Evolutionary conservation across 1,140 invertebrate species (phyloP).

Genomic region (Tenebrio molitor): DNA sequence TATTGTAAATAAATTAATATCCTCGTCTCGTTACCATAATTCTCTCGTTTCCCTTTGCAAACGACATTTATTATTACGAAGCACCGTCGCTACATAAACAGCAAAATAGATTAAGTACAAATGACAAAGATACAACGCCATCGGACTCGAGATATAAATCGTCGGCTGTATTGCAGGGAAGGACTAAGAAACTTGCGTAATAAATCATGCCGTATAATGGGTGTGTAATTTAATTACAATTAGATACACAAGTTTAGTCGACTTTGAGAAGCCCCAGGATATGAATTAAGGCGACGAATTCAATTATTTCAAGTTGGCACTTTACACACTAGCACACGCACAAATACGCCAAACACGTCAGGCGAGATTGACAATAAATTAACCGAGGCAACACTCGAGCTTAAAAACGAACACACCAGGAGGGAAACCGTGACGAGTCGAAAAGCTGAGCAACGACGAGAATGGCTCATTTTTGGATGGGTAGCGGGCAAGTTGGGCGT

Average conservation of each 20-base stretch:
- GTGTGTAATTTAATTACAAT: conserved; percentile 63
- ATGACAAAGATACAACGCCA: conserved; percentile 42
- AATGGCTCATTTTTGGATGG: no score
- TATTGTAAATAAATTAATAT: conserved; percentile 31
- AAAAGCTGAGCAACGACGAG: no score
- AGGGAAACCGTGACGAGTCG: no score
- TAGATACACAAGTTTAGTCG: conserved; percentile 59
- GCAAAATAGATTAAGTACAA: conserved; percentile 46
- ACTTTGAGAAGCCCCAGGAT: conserved; percentile 52
- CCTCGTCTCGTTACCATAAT: conserved; percentile 8
- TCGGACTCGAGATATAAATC: conserved; percentile 51
- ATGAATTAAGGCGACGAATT: conserved; percentile 52
- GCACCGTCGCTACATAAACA: conserved; percentile 31
- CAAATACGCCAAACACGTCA: conserved; percentile 12
- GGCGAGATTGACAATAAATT: not conserved
- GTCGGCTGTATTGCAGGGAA: conserved; percentile 48
- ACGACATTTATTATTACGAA: conserved; percentile 38
- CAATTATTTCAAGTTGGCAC: conserved; percentile 44
- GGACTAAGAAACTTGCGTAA: conserved; percentile 56
- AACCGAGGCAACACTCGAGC: no score
- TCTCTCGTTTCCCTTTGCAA: conserved; percentile 11
- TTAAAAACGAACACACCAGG: no score
- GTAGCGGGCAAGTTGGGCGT: no score
- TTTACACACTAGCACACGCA: conserved; percentile 28
- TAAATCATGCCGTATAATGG: conserved; percentile 62